A percentile compares a stretch with the other conserved stretches of the same genome.
phyloP scores from a whole-genome alignment of 2,797 vertebrate genomes.

The Onychomys leucogaster region DNA sequence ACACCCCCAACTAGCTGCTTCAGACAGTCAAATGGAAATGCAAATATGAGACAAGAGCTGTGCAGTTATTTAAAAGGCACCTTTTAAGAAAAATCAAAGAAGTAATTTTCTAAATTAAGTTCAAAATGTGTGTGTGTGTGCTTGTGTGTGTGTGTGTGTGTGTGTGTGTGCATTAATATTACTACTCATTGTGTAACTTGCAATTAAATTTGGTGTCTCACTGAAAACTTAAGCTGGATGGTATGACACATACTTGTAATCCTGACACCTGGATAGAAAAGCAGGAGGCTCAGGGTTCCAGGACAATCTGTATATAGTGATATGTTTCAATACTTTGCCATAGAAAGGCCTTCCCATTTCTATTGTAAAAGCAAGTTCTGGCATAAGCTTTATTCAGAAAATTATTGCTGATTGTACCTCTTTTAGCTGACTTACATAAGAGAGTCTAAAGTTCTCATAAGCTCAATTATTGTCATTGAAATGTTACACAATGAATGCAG shows the following conservation, averaged over 20 bases:
- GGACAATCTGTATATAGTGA: not conserved
- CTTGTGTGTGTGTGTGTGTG: too few species aligned
- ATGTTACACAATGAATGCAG: constrained; percentile 19
- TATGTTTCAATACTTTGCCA: constrained; percentile 16
- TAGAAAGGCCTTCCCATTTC: constrained; percentile 69
- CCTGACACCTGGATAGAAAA: not conserved
- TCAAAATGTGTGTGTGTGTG: too few species aligned
- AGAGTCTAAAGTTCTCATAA: constrained; percentile 77
- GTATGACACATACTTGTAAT: too few species aligned
- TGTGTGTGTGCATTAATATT: not conserved
- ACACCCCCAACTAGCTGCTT: constrained; percentile 29
- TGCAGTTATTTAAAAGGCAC: constrained; percentile 27
- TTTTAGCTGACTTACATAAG: constrained; percentile 71
- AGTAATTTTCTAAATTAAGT: constrained; percentile 3
- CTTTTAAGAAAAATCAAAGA: constrained; percentile 23
- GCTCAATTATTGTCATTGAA: constrained; percentile 62
- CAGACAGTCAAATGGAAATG: constrained; percentile 52
- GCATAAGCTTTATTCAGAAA: constrained; percentile 73
- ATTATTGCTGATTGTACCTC: constrained; percentile 78
- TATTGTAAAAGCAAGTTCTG: constrained; percentile 71
- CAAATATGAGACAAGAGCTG: constrained; percentile 61
- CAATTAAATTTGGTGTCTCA: constrained; percentile 51
- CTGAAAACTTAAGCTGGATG: not conserved
- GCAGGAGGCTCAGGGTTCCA: not conserved
- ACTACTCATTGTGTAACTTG: not conserved